A percentile compares a stretch with the other conserved stretches of the same genome.
phyloP scores from a whole-genome alignment of 1,140 invertebrate species.

The Apis laboriosa region DNA sequence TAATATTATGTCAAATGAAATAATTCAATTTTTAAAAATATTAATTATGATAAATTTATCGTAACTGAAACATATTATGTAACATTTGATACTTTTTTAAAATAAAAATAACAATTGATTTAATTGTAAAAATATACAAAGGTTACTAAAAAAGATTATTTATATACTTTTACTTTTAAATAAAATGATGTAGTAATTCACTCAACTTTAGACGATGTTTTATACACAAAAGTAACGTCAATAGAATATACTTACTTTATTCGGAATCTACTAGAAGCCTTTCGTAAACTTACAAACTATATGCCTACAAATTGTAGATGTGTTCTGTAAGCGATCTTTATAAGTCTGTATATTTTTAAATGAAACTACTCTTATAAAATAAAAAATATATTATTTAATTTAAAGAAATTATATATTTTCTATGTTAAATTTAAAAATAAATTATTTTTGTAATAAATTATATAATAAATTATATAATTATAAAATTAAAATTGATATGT shows the following conservation, averaged over 20 bases:
- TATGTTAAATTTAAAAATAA: not conserved
- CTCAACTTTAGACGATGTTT: conserved; percentile 2
- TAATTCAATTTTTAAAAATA: too few species aligned
- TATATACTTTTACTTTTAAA: conserved; percentile 13
- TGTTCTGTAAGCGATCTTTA: not conserved
- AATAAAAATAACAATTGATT: not conserved
- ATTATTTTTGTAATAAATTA: too few species aligned
- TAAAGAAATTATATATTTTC: not conserved
- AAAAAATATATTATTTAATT: not conserved
- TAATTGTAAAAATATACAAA: not conserved
- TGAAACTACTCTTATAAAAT: too few species aligned
- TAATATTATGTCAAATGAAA: too few species aligned
- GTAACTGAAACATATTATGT: conserved; percentile 11
- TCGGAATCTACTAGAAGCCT: conserved; percentile 16
- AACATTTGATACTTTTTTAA: conserved; percentile 4
- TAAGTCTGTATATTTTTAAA: not conserved
- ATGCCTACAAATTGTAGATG: not conserved
- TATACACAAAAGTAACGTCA: not conserved
- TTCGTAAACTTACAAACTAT: conserved; percentile 13
- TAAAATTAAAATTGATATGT: too few species aligned
- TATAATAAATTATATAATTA: too few species aligned
- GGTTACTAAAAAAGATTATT: not conserved
- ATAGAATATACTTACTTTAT: not conserved
- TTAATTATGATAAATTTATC: too few species aligned
- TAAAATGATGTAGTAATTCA: not conserved